These are phyloP conservation scores for Lagocephalus sceleratus DNA, from an alignment of 2,797 vertebrate species.

Conservation along the genomic window DNA sequence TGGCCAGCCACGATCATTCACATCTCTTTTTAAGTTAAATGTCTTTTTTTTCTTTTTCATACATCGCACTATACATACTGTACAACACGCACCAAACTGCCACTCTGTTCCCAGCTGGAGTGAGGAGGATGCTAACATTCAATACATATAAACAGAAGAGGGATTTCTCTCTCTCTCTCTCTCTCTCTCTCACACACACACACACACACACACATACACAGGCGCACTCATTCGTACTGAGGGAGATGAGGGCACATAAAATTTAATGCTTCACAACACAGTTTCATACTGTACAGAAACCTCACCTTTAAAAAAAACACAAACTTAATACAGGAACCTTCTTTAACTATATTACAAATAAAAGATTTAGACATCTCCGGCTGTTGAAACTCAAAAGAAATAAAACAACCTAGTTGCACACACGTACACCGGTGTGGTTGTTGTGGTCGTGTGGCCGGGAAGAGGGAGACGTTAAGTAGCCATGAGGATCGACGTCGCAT, in stretches of 20 bases:
- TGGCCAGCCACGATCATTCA: slow-evolving; percentile 87
- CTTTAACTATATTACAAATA: slow-evolving; percentile 66
- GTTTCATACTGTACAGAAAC: slow-evolving; percentile 64
- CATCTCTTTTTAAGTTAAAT: slow-evolving; percentile 79
- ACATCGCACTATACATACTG: slow-evolving; percentile 82
- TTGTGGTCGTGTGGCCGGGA: slow-evolving; percentile 10
- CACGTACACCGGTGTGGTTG: slow-evolving; percentile 24
- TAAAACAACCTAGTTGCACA: slow-evolving; percentile 42
- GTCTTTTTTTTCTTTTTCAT: slow-evolving; percentile 68
- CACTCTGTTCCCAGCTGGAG: slow-evolving; percentile 40
- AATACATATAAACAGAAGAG: slow-evolving; percentile 63
- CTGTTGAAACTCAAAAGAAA: slow-evolving; percentile 46
- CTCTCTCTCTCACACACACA: slow-evolving; percentile 12
- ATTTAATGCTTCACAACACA: slow-evolving; percentile 81
- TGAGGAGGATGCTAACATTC: slow-evolving; percentile 71
- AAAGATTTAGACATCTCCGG: slow-evolving; percentile 36
- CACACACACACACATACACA: slow-evolving; percentile 2
- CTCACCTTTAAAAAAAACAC: slow-evolving; percentile 47
- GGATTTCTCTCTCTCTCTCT: slow-evolving; percentile 21
- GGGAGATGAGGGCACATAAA: slow-evolving; percentile 46
- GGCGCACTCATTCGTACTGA: too few relatives aligned
- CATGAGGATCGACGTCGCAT: slow-evolving; percentile 3
- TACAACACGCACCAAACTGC: slow-evolving; percentile 68
- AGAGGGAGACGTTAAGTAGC: slow-evolving; percentile 5
- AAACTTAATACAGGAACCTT: slow-evolving; percentile 44